phyloP scores from a whole-genome alignment of 2,797 vertebrate genomes.

The Hydrolagus colliei region DNA sequence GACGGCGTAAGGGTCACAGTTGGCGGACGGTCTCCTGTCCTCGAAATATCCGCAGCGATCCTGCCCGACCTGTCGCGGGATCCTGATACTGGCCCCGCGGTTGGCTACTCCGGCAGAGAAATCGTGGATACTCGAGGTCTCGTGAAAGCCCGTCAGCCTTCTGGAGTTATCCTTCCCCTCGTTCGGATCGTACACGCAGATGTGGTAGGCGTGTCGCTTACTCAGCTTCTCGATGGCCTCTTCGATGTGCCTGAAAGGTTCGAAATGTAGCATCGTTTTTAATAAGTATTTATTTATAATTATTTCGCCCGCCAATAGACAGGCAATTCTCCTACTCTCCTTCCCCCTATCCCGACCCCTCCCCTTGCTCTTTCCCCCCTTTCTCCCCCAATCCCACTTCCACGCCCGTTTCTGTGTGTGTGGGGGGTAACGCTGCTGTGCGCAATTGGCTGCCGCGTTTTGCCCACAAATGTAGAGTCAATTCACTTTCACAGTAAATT shows the following conservation, averaged over 20 bases:
- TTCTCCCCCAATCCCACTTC: no score
- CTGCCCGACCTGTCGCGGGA: conserved; percentile 69
- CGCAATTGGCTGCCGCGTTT: no score
- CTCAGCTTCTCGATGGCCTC: conserved; percentile 65
- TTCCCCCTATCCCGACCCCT: no score
- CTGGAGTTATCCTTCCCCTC: conserved; percentile 70
- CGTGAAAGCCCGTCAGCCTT: conserved; percentile 67
- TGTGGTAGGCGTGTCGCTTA: conserved; percentile 63
- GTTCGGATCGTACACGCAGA: conserved; percentile 62
- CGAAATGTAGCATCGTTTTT: neutral
- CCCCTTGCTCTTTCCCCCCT: no score
- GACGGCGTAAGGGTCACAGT: conserved; percentile 78
- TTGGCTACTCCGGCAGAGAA: conserved; percentile 71
- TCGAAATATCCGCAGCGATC: conserved; percentile 71
- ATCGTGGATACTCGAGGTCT: conserved; percentile 66
- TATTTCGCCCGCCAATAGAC: neutral
- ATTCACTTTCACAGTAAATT: no score
- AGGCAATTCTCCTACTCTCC: no score
- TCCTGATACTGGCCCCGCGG: conserved; percentile 69
- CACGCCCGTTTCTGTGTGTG: no score
- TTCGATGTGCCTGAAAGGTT: conserved; percentile 60
- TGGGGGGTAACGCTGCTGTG: no score
- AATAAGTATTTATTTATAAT: neutral
- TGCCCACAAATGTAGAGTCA: no score
- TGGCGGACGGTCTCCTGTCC: conserved; percentile 74